Percentiles rank a stretch among this genome's conserved stretches.
phyloP scores from a whole-genome alignment of 2,888 invertebrate genomes.

The Drosophila melanocephala region DNA sequence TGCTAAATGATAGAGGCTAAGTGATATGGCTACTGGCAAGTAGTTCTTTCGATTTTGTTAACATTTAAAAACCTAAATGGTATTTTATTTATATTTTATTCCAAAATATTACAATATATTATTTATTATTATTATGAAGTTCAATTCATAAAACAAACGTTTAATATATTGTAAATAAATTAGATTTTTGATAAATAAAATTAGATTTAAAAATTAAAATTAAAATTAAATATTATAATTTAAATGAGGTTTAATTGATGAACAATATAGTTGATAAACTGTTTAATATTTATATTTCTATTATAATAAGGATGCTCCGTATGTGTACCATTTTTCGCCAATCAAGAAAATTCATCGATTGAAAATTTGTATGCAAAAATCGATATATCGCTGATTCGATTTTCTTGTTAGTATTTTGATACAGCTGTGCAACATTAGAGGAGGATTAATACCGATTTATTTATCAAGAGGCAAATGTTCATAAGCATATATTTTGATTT shows the following conservation, averaged over 20 bases:
- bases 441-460: conserved; percentile 16
- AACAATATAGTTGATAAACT: neutral
- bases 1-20: neutral
- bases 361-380: neutral
- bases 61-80: neutral
- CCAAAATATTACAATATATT: neutral
- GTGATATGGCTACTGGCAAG: neutral
- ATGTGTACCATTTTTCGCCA: neutral
- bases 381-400: conserved; percentile 15
- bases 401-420: conserved; percentile 13
- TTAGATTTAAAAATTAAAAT: neutral
- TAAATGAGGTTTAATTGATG: neutral
- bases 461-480: conserved; percentile 26
- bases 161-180: neutral
- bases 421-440: conserved; percentile 21
- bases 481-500: conserved; percentile 6
- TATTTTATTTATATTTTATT: neutral
- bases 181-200: neutral
- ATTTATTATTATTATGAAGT: neutral
- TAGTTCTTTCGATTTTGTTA: neutral
- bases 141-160: neutral
- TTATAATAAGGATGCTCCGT: neutral
- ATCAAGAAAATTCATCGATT: neutral
- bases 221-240: neutral
- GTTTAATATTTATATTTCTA: neutral